These are phyloP conservation scores for Mimumesa dahlbomi DNA, from an alignment of 2,888 invertebrate genomes.

Conservation along the genomic window DNA sequence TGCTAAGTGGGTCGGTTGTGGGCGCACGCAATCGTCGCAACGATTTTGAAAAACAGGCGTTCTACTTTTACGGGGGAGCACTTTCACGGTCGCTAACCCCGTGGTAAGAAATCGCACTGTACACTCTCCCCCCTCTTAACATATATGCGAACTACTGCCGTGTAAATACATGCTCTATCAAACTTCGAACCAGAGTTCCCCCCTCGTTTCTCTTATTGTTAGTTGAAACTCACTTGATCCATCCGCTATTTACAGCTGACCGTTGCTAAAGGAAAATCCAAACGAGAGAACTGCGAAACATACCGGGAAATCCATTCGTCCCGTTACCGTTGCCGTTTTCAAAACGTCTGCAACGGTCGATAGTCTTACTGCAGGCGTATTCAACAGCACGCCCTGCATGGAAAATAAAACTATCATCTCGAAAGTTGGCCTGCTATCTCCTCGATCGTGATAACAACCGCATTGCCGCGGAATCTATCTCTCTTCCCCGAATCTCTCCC, in stretches of 20 bases:
- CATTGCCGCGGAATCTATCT: slow-evolving; percentile 48
- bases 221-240: too few relatives aligned
- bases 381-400: slow-evolving; percentile 49
- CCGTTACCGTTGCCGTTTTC: too few relatives aligned
- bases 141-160: background rate
- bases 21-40: slow-evolving; percentile 80
- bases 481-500: slow-evolving; percentile 18
- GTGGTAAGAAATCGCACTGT: slow-evolving; percentile 53
- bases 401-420: slow-evolving; percentile 74
- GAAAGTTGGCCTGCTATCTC: slow-evolving; percentile 77
- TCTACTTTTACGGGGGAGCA: slow-evolving; percentile 78
- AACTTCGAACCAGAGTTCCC: too few relatives aligned
- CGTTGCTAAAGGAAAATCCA: too few relatives aligned
- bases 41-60: slow-evolving; percentile 79
- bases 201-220: too few relatives aligned
- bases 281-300: too few relatives aligned
- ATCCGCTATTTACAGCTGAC: too few relatives aligned
- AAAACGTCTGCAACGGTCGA: too few relatives aligned
- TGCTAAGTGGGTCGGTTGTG: slow-evolving; percentile 79
- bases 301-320: too few relatives aligned
- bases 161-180: too few relatives aligned
- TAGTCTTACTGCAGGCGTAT: too few relatives aligned
- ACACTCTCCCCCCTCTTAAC: slow-evolving; percentile 17
- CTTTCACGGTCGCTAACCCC: slow-evolving; percentile 80
- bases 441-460: slow-evolving; percentile 69